These are phyloP conservation scores for Silurus lanzhouensis DNA, from an alignment of 2,797 vertebrate genomes.

Conservation along the genomic window DNA sequence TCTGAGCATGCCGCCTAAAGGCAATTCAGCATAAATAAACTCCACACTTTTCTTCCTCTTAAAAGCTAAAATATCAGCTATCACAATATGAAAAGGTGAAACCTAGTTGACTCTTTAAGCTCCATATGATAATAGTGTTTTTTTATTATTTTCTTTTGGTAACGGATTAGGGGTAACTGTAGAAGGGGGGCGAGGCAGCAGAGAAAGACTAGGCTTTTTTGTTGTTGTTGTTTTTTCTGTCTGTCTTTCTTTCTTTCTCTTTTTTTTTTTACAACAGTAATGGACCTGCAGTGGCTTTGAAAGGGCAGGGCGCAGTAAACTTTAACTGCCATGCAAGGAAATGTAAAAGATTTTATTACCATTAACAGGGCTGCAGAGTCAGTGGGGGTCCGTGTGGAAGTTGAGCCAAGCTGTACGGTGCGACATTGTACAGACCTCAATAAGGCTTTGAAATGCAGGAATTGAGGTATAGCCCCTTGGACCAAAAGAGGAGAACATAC, in stretches of 20 bases:
- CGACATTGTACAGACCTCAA: conserved; percentile 33
- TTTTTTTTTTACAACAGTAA: conserved; percentile 49
- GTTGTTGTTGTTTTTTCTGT: conserved; percentile 17
- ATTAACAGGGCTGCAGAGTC: conserved; percentile 54
- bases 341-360: conserved; percentile 63
- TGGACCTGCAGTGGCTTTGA: conserved; percentile 50
- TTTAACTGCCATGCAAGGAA: conserved; percentile 59
- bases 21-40: conserved; percentile 58
- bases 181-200: conserved; percentile 49
- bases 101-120: conserved; percentile 49
- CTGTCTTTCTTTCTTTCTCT: neutral
- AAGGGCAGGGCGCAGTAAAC: conserved; percentile 54
- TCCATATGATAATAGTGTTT: conserved; percentile 52
- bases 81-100: conserved; percentile 57
- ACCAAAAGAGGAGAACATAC: neutral
- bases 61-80: conserved; percentile 56
- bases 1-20: conserved; percentile 46
- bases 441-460: conserved; percentile 52
- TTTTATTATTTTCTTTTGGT: conserved; percentile 39
- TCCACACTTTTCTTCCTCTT: conserved; percentile 45
- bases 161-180: conserved; percentile 57
- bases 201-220: conserved; percentile 34
- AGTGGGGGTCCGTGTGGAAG: conserved; percentile 51
- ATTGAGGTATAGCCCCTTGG: conserved; percentile 25
- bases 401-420: conserved; percentile 27